Evolutionary conservation across 2,797 vertebrate genomes (phyloP), one percentile per base, ranked within the genome.

Genomic region (Neopelma chrysocephalum): DNA sequence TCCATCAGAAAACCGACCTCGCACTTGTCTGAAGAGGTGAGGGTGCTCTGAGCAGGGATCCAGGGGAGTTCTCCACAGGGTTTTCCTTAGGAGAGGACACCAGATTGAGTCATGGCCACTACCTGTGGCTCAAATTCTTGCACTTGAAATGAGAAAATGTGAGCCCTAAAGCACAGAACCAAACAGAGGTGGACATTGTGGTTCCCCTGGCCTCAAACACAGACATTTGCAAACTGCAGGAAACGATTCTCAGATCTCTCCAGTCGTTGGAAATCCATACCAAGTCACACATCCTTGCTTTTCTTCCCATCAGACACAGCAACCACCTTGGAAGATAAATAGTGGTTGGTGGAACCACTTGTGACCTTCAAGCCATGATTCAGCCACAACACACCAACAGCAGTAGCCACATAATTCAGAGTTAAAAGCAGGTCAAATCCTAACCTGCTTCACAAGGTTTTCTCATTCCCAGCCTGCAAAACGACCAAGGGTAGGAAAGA

Each of bases 171-270:
- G n/a, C 7, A 40, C 13, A 66, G 58, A 75, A 65, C 7, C 32
- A 43, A 65, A 32, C 17, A 40, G 80, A 91, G 40, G 77, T 4
- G 36, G 40, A 20, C 29, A 20, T 25, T 50, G 34, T 5, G 76
- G 68, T 15, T n/a, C 42, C 25, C 22, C 2, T 0, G 7, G 34
- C n/a, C 66, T 56, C 62, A 71, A 61, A 75, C 60, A 1, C 2
- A 81, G 50, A 20, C 34, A 25, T 0, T 0, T 12, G 25, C 31
- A 43, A 34, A 25, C 27, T 12, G 51, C 29, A 53, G 48, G 72
- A 62, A 54, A 50, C 15, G 5, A 34, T 36, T 13, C 72, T 32
- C 58, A 57, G 48, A n/a, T 56, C 34, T 34, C 51, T 54, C 27
- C 18, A 20, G 19, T 31, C 60, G 43, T 56, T 7, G 14, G 76